Percentiles rank a stretch among this genome's conserved stretches.
Evolutionary conservation across 2,797 vertebrate genomes (phyloP).

Genomic region (Hafferia zeledoni): DNA sequence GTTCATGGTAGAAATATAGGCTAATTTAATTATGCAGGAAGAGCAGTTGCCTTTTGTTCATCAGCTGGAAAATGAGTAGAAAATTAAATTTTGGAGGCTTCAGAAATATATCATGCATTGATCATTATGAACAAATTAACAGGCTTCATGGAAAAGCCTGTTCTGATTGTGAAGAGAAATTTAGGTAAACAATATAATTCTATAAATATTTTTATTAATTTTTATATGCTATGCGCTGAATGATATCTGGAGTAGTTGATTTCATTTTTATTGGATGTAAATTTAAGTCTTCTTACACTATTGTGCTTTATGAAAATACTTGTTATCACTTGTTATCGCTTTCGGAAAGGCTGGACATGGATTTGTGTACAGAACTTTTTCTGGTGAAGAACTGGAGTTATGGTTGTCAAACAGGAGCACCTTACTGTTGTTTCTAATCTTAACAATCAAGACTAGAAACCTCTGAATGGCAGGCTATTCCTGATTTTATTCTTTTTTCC

Average conservation of each 20-base stretch:
- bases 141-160: neutral
- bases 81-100: conserved; percentile 28
- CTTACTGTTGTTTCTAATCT: neutral
- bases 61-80: conserved; percentile 31
- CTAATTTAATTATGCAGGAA: conserved; percentile 32
- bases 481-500: neutral
- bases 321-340: neutral
- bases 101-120: conserved; percentile 4
- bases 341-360: neutral
- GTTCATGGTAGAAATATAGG: neutral
- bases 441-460: neutral
- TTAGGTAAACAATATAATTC: neutral
- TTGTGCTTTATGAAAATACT: neutral
- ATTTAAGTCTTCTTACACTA: neutral
- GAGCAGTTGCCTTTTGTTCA: conserved; percentile 2
- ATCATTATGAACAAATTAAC: conserved; percentile 25
- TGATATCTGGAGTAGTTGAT: neutral
- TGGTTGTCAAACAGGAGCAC: neutral
- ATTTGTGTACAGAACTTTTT: neutral
- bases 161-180: neutral
- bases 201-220: neutral
- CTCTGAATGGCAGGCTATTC: neutral
- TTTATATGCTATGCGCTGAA: neutral
- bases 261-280: neutral
- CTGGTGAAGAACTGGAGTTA: neutral